Evolutionary conservation across 2,888 invertebrate genomes (phyloP).

Genomic region (Caenorhabditis auriculariae): DNA sequence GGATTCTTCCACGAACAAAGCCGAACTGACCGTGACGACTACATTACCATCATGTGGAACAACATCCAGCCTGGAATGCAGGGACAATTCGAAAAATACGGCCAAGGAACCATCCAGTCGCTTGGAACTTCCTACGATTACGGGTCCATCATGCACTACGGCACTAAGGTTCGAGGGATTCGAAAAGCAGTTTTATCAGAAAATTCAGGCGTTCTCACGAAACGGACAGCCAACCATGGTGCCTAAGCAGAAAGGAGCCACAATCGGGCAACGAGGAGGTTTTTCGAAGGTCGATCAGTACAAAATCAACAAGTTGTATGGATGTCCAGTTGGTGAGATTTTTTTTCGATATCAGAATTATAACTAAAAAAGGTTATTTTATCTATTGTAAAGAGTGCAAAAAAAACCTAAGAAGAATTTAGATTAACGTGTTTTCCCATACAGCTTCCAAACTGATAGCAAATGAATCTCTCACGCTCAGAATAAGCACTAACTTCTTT

Average conservation of each 20-base stretch:
- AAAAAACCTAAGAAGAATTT: not conserved
- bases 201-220: conserved; percentile 50
- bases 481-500: no score
- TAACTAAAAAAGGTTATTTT: no score
- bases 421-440: no score
- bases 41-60: conserved; percentile 60
- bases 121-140: conserved; percentile 61
- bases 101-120: conserved; percentile 56
- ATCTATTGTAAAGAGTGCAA: not conserved
- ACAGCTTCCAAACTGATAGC: not conserved
- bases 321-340: conserved; percentile 49
- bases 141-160: conserved; percentile 62
- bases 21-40: conserved; percentile 55
- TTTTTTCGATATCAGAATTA: no score
- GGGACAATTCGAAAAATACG: conserved; percentile 63
- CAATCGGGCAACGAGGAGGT: conserved; percentile 60
- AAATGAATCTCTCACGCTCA: not conserved
- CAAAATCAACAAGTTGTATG: conserved; percentile 61
- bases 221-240: conserved; percentile 62
- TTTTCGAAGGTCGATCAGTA: conserved; percentile 58
- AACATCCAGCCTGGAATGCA: conserved; percentile 62
- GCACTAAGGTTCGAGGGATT: conserved; percentile 27
- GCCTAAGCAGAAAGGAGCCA: conserved; percentile 50
- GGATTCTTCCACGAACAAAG: conserved; percentile 62
- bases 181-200: not conserved